Conservation (phyloP, 2,113 vertebrate genomes). For the Macquaria australasica region DNA sequence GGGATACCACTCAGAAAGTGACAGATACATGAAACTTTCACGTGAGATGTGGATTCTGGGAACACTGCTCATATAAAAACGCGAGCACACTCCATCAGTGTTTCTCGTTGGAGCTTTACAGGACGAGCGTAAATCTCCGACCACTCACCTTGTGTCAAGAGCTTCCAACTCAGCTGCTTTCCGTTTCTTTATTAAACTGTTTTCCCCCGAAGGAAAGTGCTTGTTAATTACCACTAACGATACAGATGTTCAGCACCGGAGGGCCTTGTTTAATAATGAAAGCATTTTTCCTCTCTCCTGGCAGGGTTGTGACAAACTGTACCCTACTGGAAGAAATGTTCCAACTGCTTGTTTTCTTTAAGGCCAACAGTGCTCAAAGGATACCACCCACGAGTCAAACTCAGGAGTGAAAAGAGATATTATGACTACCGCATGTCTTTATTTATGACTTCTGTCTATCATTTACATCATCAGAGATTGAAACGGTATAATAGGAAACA, state of each 20-base stretch:
- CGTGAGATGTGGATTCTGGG: constrained; percentile 20
- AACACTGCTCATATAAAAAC: constrained; percentile 27
- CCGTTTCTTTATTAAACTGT: constrained; percentile 64
- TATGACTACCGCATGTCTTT: background rate
- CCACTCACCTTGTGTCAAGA: constrained; percentile 51
- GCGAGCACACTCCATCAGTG: constrained; percentile 2
- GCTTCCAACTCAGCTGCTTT: constrained; percentile 50
- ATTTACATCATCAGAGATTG: background rate
- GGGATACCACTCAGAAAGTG: constrained; percentile 50
- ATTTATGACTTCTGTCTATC: background rate
- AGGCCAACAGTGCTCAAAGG: constrained; percentile 18
- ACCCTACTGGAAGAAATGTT: constrained; percentile 58
- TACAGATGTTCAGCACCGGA: constrained; percentile 43
- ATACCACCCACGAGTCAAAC: constrained; percentile 11
- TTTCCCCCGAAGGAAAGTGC: constrained; percentile 72
- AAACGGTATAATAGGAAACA: background rate
- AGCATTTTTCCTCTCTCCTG: constrained; percentile 65
- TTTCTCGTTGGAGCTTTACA: constrained; percentile 37
- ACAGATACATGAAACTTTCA: constrained; percentile 72
- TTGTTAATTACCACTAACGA: constrained; percentile 79
- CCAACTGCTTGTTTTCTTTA: constrained; percentile 36
- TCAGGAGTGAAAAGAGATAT: constrained; percentile 1
- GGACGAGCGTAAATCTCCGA: constrained; percentile 55
- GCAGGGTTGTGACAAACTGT: constrained; percentile 59
- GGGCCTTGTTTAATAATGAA: constrained; percentile 77